Base-by-base conservation (phyloP, 2,113 vertebrate species). In the Solea solea region DNA sequence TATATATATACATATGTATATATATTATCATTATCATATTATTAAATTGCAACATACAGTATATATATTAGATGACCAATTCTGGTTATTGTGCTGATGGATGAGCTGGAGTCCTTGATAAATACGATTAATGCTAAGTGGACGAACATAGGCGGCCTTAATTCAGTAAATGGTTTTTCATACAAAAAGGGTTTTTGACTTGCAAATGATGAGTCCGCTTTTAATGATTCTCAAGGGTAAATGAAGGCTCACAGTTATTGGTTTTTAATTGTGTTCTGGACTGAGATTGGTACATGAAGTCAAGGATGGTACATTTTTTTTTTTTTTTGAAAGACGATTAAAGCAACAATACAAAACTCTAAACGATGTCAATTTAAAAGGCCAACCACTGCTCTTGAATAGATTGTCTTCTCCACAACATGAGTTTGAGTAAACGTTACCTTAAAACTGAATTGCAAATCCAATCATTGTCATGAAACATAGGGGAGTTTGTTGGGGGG, bases 201-300 rank as follows among this genome's bases (percentile, higher is more conserved):
- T 76, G 65, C 50, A 72, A 82, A 86, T 81, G 45, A 50, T 11
- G 53, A 2, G 2, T 57, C 6, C 28, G 51, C 58, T 81, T 84
- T 85, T 69, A 80, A 28, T 42, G 57, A 60, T 65, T 42, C 73
- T 74, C 71, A 84, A 71, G 78, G 78, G 1, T 53, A 69, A 50
- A 58, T 44, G 46, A 74, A 64, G 58, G 12, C 13, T 42, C 45
- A 64, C 62, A 50, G 64, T 64, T 40, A 50, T 14, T n/a, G 50
- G 39, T 34, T 34, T 34, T 55, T 11, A 16, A 62, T 46, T 50
- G 13, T 60, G 40, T 53, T 53, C 28, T 41, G 49, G 51, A 58
- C 27, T 13, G 40, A 62, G 57, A 64, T 39, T 15, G n/a, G 15
- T 53, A 56, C 48, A 63, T 28, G 51, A 8, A 34, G 10, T 48